Base-by-base conservation (phyloP, 2,888 invertebrate genomes). In the Volucella inanis region DNA sequence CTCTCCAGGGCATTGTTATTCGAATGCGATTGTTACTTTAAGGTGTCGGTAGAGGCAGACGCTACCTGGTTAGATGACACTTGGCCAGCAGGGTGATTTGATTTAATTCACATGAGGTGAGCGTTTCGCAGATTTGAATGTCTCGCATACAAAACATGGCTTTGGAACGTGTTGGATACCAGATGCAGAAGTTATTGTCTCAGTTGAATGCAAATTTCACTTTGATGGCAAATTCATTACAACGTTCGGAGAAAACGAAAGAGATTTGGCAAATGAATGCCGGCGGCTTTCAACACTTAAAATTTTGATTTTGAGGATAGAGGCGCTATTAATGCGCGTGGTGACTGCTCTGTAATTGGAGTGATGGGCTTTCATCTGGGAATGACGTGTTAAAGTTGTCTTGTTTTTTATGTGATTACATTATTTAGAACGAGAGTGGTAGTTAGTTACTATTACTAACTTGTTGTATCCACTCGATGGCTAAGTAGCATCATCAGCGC, bases 31-130 rank as follows among this genome's bases (percentile, higher is more conserved):
- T 59, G 49, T 71, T 22, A 57, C 41, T 50, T 71, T 61, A 15
- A 8, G 50, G 41, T 71, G 71, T 22, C 71, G 50, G 50, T 71
- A 50, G 14, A 50, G 71, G 59, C 71, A 71, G 50, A 71, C 71
- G 59, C 59, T 70, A 57, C 31, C 41, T 59, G 22, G 59, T 50
- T 61, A 31, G 50, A 49, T 64, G 54, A 62, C 52, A 72, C 52
- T 72, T 72, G 62, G 62, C 38, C 52, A 61, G 43, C 43, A 41
- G 39, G 57, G 12, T 9, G 47, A 41, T 64, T 64, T 39, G 55
- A 10, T 47, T 55, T 64, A 39, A 74, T 39, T 74, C 54, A 39
- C 14, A 50, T 18, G 18, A 49, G 49, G 38, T 12, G 15, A 10
- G 18, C 39, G 59, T 49, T 59, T 41, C 49, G 49, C 39, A 70